Evolutionary conservation across 2,113 vertebrate genomes (phyloP).

Genomic region (Planiliza haematocheilus): DNA sequence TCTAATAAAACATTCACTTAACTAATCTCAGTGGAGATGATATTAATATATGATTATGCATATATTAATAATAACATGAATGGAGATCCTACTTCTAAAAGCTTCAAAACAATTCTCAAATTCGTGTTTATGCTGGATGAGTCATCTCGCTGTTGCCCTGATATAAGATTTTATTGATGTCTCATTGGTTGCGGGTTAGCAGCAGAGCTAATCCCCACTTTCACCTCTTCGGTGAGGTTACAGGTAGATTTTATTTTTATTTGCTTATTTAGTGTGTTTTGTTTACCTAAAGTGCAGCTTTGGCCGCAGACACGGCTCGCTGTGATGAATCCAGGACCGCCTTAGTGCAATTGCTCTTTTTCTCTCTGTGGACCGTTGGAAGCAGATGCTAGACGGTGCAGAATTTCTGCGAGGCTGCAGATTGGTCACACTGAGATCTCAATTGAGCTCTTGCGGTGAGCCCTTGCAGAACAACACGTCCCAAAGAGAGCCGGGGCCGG

Average conservation of each 20-base stretch:
- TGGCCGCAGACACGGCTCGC: neutral
- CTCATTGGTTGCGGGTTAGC: no score
- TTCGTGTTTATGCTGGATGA: no score
- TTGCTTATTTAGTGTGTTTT: constrained; percentile 5
- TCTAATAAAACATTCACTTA: no score
- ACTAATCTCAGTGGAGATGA: no score
- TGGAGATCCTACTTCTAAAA: no score
- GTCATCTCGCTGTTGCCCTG: no score
- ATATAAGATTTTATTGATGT: no score
- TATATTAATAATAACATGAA: no score
- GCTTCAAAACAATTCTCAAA: no score
- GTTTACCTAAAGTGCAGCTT: constrained; percentile 6
- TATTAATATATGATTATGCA: no score
- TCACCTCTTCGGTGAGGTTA: neutral
- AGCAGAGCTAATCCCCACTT: no score
- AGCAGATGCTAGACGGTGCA: constrained; percentile 7
- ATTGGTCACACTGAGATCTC: constrained; percentile 21
- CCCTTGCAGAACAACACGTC: constrained; percentile 2
- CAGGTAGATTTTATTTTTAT: neutral
- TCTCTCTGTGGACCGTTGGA: neutral
- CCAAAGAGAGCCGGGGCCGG: neutral
- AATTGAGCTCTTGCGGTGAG: neutral
- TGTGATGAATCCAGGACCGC: constrained; percentile 4
- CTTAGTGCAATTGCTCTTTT: neutral
- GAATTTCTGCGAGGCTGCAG: constrained; percentile 9